Percentiles rank a stretch among this genome's conserved stretches.
phyloP scores from a whole-genome alignment of 2,888 invertebrate genomes.

The Coelopa pilipes region DNA sequence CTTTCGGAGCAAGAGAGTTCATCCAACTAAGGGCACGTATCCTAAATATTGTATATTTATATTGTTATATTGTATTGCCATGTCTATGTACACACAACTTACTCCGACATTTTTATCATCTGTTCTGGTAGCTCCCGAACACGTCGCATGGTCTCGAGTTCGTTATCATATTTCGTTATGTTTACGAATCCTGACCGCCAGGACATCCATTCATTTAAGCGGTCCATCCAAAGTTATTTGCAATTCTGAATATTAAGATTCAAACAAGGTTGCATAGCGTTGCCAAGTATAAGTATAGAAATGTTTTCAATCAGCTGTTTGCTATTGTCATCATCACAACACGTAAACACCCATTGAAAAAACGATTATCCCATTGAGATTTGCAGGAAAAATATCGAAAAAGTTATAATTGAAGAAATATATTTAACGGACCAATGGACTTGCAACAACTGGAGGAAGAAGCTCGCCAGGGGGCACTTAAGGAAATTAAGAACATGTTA shows the following conservation, averaged over 20 bases:
- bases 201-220: neutral
- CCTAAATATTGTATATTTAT: no score
- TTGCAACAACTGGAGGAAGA: constrained; percentile 80
- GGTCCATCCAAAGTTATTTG: neutral
- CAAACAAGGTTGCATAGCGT: neutral
- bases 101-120: no score
- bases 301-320: constrained; percentile 4
- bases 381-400: neutral
- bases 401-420: neutral
- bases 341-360: neutral
- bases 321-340: neutral
- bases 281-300: neutral
- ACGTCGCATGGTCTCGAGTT: constrained; percentile 47
- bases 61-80: no score
- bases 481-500: constrained; percentile 90
- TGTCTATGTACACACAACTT: no score
- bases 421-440: constrained; percentile 55
- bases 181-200: constrained; percentile 5
- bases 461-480: constrained; percentile 80
- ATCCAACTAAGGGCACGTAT: constrained; percentile 35
- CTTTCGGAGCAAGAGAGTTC: constrained; percentile 23
- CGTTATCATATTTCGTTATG: constrained; percentile 46
- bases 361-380: neutral
- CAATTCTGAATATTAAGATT: neutral
- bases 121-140: constrained; percentile 39